Base-by-base conservation (phyloP, 2,888 invertebrate genomes). In the Parnassius glacialis region DNA sequence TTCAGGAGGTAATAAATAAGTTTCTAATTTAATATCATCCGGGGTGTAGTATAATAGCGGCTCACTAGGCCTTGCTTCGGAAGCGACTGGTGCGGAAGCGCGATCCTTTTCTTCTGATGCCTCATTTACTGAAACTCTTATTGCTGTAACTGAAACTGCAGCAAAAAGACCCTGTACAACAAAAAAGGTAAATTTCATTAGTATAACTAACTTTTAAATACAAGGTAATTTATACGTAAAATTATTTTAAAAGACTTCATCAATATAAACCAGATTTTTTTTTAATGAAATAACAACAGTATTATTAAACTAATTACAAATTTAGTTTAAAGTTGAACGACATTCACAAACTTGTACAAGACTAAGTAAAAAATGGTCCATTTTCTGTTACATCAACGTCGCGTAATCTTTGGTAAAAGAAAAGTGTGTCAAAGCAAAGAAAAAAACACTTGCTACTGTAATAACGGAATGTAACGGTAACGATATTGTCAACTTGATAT, bases 341-440 rank as follows among this genome's bases (percentile, higher is more conserved):
- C 55, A 55, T 72, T 73, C 73, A 66, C 67, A 74, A 51, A 34
- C 55, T 34, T 13, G 51, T 52, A 56, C 75, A 74, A 56, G 55
- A 74, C 34, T 5, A 9, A 56, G 55, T 69, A 70, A 78, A 77
- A 76, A 74, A 75, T 13, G 70, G 57, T 69, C 64, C 64, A 61
- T 73, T 77, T 77, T 76, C 75, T 77, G 75, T 86, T 83, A 78
- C 76, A 78, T 80, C 78, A 78, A 42, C 71, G 71, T 81, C 78
- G 81, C 80, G 83, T 83, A 87, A 88, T 79, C 74, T 76, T 75
- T 75, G 76, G 79, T 80, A 76, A 76, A 78, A 72, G 72, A 72
- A 76, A 85, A 83, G 80, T 83, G 77, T 85, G 87, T 80, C 88
- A 84, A 76, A 75, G 78, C 72, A 73, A 75, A 69, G 76, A 83